A percentile compares a stretch with the other conserved stretches of the same genome.
phyloP scores from a whole-genome alignment of 2,888 invertebrate species.

The Troides helena region DNA sequence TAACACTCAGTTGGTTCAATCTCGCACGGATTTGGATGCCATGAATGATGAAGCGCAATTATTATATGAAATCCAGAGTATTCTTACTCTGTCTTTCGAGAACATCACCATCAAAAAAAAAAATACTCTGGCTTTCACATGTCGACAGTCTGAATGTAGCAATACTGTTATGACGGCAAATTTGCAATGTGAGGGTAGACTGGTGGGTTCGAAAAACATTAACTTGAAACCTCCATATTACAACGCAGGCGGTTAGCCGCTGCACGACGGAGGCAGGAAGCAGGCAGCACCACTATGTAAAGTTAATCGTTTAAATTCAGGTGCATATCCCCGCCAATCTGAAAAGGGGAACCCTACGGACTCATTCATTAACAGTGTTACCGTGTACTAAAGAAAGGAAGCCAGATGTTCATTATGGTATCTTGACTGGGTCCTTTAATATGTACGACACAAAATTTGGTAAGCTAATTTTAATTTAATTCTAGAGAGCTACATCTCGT shows the following conservation, averaged over 20 bases:
- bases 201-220: no score
- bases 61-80: no score
- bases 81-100: no score
- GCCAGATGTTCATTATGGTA: constrained; percentile 63
- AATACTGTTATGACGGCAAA: not conserved
- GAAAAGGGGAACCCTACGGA: constrained; percentile 59
- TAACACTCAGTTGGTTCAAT: no score
- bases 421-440: constrained; percentile 65
- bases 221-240: no score
- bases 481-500: not conserved
- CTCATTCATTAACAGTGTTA: constrained; percentile 67
- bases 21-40: no score
- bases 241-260: no score
- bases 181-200: not conserved
- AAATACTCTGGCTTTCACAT: no score
- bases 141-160: no score
- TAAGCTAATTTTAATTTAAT: constrained; percentile 34
- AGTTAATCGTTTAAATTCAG: constrained; percentile 37
- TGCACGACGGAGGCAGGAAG: no score
- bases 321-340: constrained; percentile 56
- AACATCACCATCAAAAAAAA: no score
- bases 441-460: constrained; percentile 69
- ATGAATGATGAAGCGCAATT: no score
- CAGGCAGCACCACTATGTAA: not conserved
- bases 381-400: constrained; percentile 64